Evolutionary conservation across 1,140 invertebrate genomes (phyloP).

Genomic region (Brachionus angularis): DNA sequence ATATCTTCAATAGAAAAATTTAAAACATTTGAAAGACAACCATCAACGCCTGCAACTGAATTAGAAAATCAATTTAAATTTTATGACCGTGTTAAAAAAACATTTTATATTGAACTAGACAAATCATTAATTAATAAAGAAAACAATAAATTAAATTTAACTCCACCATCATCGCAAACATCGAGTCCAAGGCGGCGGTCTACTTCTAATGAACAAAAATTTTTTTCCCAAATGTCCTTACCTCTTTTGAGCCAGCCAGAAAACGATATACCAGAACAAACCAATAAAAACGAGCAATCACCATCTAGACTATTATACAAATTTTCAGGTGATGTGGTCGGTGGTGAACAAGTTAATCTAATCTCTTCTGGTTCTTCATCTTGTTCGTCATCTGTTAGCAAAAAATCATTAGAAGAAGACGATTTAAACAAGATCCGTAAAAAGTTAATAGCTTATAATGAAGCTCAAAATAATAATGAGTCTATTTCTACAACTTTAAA

Average conservation of each 20-base stretch:
- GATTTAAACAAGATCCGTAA: no score
- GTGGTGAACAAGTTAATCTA: background rate
- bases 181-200: background rate
- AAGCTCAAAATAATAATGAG: no score
- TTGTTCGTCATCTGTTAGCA: background rate
- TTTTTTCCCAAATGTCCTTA: background rate
- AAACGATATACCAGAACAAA: background rate
- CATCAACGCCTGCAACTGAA: background rate
- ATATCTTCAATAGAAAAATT: background rate
- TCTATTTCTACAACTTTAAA: no score
- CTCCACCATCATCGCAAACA: background rate
- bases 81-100: conserved; percentile 13
- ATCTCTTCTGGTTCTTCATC: background rate
- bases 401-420: background rate
- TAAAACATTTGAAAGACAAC: background rate
- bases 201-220: conserved; percentile 12
- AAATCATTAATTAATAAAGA: no score
- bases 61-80: conserved; percentile 2
- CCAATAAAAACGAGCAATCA: no score
- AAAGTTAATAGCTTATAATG: background rate
- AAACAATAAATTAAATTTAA: no score
- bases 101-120: conserved; percentile 3
- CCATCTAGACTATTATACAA: no score
- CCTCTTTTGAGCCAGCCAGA: background rate
- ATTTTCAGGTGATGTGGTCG: background rate